Evolutionary conservation across 2,888 invertebrate species (phyloP), one percentile per base, ranked within the genome.

Genomic region (Resseliella maxima): DNA sequence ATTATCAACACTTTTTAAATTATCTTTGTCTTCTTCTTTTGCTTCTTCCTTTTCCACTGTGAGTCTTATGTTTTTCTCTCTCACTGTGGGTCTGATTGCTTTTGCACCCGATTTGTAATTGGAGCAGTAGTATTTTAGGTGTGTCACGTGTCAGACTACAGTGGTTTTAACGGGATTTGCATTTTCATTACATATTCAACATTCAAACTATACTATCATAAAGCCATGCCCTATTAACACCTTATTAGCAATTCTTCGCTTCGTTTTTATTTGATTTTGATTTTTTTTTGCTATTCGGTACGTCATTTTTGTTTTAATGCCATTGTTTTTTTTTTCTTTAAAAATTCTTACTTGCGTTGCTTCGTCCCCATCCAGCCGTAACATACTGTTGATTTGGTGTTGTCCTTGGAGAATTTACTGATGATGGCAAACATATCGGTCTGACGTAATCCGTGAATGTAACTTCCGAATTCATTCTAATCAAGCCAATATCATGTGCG

Each of bases 401-500:
- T 46, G 90, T 89, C 1, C 86, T 88, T 59, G 90, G 87, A 72
- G 72, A 72, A 72, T 88, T 86, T 0, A 88, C 54, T 21, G 86
- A 86, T 21, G 88, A 81, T 2, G 94, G 94, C 50, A 94, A 88
- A 87, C 94, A 94, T 54, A 94, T 92, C 0, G 94, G 94, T 87
- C 91, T 91, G 35, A 94, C 91, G 88, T 90, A 94, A 89, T 92
- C 93, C 12, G 88, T 93, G 87, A 92, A 94, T 1, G 89, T 86
- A 0, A 94, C 94, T 27, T 93, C 91, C 1, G 89, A 88, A 0
- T 91, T 89, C 0, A 96, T 91, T 86, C 96, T 92, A 31, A 96
- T 88, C 21, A 96, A 90, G 0, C 95, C 96, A 85, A 96, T 95
- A 89, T 96, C 96, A 89, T 95, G 91, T 86, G 92, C 36, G 87